Base-by-base conservation (phyloP, 1,140 invertebrate species). In the Pollicipes pollicipes region DNA sequence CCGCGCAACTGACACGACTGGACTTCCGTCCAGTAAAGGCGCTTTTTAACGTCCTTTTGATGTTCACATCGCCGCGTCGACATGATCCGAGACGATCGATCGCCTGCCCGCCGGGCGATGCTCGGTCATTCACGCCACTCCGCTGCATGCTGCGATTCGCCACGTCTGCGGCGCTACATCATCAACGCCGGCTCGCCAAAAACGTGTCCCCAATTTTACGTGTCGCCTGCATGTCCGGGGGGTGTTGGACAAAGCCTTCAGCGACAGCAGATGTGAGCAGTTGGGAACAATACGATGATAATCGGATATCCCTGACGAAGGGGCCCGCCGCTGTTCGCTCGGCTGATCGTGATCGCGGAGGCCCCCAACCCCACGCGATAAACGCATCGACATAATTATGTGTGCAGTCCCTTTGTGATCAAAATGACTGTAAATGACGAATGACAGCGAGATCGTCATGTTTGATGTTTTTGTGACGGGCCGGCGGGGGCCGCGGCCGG, bases 181-280 rank as follows among this genome's bases (percentile, higher is more conserved):
- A n/a, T n/a, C n/a, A n/a, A n/a, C 82, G 79, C 73, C 76, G 78
- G 75, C 76, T 77, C 75, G 81, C 75, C 75, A 74, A 77, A 76
- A 77, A 76, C 77, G 77, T 79, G n/a, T 10, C 31, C 26, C 30
- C 35, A 71, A 30, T 29, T n/a, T n/a, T n/a, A n/a, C n/a, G n/a
- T n/a, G n/a, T n/a, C n/a, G n/a, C 71, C 70, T 58, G 73, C 73
- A 71, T 72, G 73, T 73, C 67, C 70, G 73, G 24, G 30, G 73
- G 68, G 31, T 71, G 70, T 45, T 68, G 30, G 30, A 68, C n/a
- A 4, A 31, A 58, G 30, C 30, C 70, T 27, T 58, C 73, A 24
- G 70, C 16, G 67, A 30, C 37, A 69, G 71, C 70, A 24, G 71
- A 68, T 35, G 72, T 69, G 30, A 68, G 32, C 35, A 68, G 69